Evolutionary conservation across 2,797 vertebrate species (phyloP), one percentile per base, ranked within the genome.

Genomic region (Phyllotis vaccarum): DNA sequence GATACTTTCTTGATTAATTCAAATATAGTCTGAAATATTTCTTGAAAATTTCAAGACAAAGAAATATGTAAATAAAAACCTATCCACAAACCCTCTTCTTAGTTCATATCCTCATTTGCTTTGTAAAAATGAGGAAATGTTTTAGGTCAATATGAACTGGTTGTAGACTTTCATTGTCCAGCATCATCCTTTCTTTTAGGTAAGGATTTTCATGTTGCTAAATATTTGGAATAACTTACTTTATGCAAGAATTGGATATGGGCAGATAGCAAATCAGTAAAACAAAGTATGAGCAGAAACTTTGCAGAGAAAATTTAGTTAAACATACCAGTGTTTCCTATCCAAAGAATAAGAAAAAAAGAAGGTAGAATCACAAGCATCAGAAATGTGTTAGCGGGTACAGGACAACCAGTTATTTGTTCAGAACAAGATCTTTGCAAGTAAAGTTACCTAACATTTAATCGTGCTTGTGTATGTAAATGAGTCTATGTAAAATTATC

Each of bases 401-500:
- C 14, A 14, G 22, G 40, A 91, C 14, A 49, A 70, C 5, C 21
- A 70, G 75, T 72, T 70, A 34, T 70, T 76, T 81, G 16, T 22
- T 78, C 78, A 19, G 29, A 49, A 91, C 54, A 89, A 8, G 5
- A 72, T 24, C 62, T 89, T 56, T n/a, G 10, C 0, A 64, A 81
- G 29, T 27, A 89, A 3, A 6, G 2, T 78, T 46, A 16, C 37
- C 12, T 86, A 81, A 90, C 0, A 1, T 81, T 78, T 58, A 86
- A 56, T 49, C 58, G 62, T 49, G 52, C 3, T 64, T 46, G 2
- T 43, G 79, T 94, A 43, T n/a, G 1, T 29, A 75, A 90, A n/a
- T 66, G 0, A n/a, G 40, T 85, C 52, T 52, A 13, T 89, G 0
- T 74, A 70, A 93, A 80, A 70, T 90, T 83, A 75, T 90, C 66